phyloP scores from a whole-genome alignment of 2,113 vertebrate species.

The Prunella himalayana region DNA sequence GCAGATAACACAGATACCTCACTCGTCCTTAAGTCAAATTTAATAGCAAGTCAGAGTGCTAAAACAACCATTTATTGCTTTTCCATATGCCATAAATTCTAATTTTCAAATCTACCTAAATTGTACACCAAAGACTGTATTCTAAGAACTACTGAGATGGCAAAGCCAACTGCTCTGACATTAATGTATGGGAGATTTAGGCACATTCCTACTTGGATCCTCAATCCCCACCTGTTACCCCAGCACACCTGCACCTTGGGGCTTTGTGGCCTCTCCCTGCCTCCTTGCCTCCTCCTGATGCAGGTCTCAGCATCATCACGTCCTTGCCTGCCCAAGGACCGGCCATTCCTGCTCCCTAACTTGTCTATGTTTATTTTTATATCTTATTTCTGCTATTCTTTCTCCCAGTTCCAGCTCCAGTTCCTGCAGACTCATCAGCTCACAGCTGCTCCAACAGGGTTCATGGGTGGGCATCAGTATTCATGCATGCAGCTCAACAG shows the following conservation, averaged over 20 bases:
- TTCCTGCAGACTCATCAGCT: neutral
- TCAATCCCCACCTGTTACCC: neutral
- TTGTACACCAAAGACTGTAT: neutral
- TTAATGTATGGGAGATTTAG: neutral
- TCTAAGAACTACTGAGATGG: neutral
- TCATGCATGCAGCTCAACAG: neutral
- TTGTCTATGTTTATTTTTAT: fast-evolving
- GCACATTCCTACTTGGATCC: neutral
- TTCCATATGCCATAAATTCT: neutral
- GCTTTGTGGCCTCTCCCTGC: neutral
- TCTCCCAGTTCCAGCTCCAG: neutral
- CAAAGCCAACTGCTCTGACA: fast-evolving
- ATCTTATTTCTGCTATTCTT: neutral
- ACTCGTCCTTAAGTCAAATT: neutral
- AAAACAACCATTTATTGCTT: neutral
- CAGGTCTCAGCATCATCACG: neutral
- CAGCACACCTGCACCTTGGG: fast-evolving
- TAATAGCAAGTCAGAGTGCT: neutral
- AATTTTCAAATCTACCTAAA: neutral
- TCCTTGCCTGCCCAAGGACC: fast-evolving
- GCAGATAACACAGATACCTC: constrained; percentile 33
- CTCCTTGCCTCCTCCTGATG: neutral
- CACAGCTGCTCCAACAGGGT: neutral
- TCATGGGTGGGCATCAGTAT: neutral
- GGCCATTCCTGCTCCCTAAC: neutral